These are phyloP conservation scores for Peromyscus eremicus DNA, from an alignment of 2,797 vertebrate species.

Conservation along the genomic window DNA sequence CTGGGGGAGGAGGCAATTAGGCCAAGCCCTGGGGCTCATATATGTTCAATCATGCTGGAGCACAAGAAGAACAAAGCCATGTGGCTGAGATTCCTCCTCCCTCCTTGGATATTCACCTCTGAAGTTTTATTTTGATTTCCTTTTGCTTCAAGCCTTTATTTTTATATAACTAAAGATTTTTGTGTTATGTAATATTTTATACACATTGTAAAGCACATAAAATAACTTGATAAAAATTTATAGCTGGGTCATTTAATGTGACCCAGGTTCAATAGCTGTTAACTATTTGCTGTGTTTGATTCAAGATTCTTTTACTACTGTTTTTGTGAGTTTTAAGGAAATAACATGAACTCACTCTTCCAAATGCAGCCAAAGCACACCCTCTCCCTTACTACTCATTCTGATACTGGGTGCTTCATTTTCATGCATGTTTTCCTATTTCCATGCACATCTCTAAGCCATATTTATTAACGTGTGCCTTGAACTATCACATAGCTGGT, in stretches of 20 bases:
- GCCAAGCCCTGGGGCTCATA: slow-evolving; percentile 58
- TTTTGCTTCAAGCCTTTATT: slow-evolving; percentile 64
- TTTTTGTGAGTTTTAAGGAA: slow-evolving; percentile 58
- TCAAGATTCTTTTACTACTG: slow-evolving; percentile 52
- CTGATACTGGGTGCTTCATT: background rate
- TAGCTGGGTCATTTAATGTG: slow-evolving; percentile 37
- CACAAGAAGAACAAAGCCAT: slow-evolving; percentile 70
- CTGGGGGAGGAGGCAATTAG: slow-evolving; percentile 68
- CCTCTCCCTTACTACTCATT: background rate
- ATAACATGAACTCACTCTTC: slow-evolving; percentile 6
- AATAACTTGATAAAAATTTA: slow-evolving; percentile 68
- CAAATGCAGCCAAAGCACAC: background rate
- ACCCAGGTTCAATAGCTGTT: slow-evolving; percentile 38
- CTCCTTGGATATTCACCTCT: slow-evolving; percentile 11
- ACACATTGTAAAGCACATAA: slow-evolving; percentile 50
- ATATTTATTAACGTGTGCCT: background rate
- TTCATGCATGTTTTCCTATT: background rate
- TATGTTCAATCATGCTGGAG: slow-evolving; percentile 65
- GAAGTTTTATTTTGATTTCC: slow-evolving; percentile 63
- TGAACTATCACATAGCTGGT: slow-evolving; percentile 46
- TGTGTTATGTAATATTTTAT: slow-evolving; percentile 59
- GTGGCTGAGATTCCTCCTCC: background rate
- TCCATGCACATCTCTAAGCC: background rate
- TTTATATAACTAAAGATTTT: slow-evolving; percentile 44
- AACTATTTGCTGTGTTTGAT: slow-evolving; percentile 44